phyloP scores from a whole-genome alignment of 1,140 invertebrate genomes.

The Orchesella cincta region DNA sequence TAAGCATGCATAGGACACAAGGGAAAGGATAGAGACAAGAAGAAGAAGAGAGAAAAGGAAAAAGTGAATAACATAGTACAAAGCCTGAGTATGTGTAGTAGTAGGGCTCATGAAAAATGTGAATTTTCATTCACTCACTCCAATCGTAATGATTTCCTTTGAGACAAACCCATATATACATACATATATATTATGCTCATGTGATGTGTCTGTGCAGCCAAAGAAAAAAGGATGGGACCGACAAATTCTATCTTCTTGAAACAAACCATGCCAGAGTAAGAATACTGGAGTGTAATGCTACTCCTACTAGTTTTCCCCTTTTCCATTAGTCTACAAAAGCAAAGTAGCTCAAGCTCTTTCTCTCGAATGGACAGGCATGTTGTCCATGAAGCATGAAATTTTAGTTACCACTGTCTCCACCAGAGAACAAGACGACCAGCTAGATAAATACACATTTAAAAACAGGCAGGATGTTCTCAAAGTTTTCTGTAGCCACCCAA shows the following conservation, averaged over 20 bases:
- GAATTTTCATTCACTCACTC: slow-evolving; percentile 49
- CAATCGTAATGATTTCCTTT: slow-evolving; percentile 52
- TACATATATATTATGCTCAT: no score
- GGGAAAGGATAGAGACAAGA: not conserved
- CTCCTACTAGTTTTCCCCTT: slow-evolving; percentile 20
- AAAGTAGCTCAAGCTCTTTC: not conserved
- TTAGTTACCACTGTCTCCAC: slow-evolving; percentile 24
- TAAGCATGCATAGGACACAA: slow-evolving; percentile 2
- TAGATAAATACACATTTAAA: no score
- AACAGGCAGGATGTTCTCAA: no score
- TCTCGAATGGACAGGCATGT: not conserved
- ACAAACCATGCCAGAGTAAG: no score
- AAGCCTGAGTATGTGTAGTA: no score
- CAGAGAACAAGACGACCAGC: not conserved
- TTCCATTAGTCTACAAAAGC: not conserved
- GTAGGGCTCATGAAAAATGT: slow-evolving; percentile 48
- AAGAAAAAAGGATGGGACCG: not conserved
- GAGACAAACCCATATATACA: slow-evolving; percentile 41
- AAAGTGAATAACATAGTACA: no score
- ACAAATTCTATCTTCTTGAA: slow-evolving; percentile 15
- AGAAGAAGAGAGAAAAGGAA: slow-evolving; percentile 1
- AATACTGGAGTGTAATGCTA: no score
- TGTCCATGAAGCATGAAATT: slow-evolving; percentile 21
- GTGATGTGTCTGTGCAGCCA: no score
- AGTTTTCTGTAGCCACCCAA: not conserved